Percentiles rank a stretch among this genome's conserved stretches.
phyloP scores from a whole-genome alignment of 2,888 invertebrate genomes.

The Apodemia duryi region DNA sequence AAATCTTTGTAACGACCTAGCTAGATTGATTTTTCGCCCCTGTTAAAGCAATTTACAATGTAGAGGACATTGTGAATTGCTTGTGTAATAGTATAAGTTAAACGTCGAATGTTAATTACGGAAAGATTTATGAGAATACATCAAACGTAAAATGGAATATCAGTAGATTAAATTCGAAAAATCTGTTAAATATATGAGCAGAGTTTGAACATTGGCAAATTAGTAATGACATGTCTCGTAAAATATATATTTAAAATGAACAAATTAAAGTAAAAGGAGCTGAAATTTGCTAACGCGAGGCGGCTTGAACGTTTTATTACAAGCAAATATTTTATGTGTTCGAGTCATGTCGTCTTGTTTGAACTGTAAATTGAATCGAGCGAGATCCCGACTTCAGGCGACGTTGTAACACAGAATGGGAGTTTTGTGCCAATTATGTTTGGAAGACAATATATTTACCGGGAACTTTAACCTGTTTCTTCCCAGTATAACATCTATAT shows the following conservation, averaged over 20 bases:
- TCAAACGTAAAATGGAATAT: neutral
- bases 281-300: neutral
- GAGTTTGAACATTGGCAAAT: too few species aligned
- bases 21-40: neutral
- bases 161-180: neutral
- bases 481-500: neutral
- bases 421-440: neutral
- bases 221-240: neutral
- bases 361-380: constrained; percentile 2
- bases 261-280: neutral
- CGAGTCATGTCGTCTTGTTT: neutral
- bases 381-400: neutral
- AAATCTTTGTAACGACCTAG: too few species aligned
- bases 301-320: neutral
- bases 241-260: neutral
- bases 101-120: too few species aligned
- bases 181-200: too few species aligned
- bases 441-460: neutral
- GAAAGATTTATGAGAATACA: too few species aligned
- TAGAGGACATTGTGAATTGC: too few species aligned
- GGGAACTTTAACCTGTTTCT: neutral
- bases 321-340: constrained; percentile 4
- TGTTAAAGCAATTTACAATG: too few species aligned
- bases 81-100: too few species aligned
- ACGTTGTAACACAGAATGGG: neutral